Percentiles rank a stretch among this genome's conserved stretches.
Conservation (phyloP, 2,797 vertebrate genomes). For the Bovichtus variegatus region DNA sequence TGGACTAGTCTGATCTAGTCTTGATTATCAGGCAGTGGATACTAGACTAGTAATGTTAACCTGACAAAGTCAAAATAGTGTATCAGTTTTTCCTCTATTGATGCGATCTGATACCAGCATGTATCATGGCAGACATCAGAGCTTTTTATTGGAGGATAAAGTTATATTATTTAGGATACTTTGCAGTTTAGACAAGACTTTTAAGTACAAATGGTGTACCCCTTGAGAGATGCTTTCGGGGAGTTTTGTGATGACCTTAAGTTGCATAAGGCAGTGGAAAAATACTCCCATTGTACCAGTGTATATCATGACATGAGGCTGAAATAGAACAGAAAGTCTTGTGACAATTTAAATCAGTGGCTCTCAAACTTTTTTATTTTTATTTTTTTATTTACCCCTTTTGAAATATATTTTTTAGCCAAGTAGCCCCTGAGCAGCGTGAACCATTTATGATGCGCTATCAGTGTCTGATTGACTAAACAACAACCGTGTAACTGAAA, state of each 20-base stretch:
- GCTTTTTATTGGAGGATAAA: background rate
- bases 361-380: background rate
- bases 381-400: background rate
- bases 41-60: background rate
- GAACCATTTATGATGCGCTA: background rate
- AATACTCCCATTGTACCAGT: slow-evolving; percentile 29
- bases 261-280: slow-evolving; percentile 52
- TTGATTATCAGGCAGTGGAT: background rate
- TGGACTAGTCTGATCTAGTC: background rate
- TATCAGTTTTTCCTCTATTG: background rate
- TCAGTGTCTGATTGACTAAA: too few relatives aligned
- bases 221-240: slow-evolving; percentile 8
- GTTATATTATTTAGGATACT: background rate
- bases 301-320: slow-evolving; percentile 25
- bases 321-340: slow-evolving; percentile 20
- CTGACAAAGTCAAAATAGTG: background rate
- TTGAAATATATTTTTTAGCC: background rate
- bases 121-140: background rate
- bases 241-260: slow-evolving; percentile 24
- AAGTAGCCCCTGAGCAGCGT: background rate
- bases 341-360: too few relatives aligned
- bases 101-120: background rate
- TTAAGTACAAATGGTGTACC: background rate
- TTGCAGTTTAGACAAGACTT: background rate
- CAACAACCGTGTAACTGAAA: too few relatives aligned